Evolutionary conservation across 2,113 vertebrate genomes (phyloP), one percentile per base, ranked within the genome.

Genomic region (Nothocercus julius): DNA sequence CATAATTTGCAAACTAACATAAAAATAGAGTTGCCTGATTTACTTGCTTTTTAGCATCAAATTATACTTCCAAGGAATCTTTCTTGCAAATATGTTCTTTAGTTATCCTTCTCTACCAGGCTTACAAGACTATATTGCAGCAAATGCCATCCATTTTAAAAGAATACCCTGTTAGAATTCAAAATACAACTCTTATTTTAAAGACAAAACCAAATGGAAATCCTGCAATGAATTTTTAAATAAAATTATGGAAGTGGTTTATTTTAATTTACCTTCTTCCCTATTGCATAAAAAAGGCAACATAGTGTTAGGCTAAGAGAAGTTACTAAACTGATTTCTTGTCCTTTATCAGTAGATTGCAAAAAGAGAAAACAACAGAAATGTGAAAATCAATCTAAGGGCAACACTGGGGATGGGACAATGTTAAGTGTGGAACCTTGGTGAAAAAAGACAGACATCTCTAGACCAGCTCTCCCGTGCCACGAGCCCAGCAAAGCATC

Each of bases 1-100:
- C 63, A 47, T 61, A 53, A 96, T 96, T 96, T 96, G 88, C 94
- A 93, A 96, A 94, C 93, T 80, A 32, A n/a, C 16, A 54, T 90
- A 67, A 86, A 92, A 75, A 90, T 38, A 84, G 1, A 91, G 77
- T 73, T 87, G 66, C 74, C 86, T 56, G 27, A 63, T 94, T 93
- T 85, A 64, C 64, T 90, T 64, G 87, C 32, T 84, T 93, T 93
- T 74, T 89, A 86, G 93, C 94, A 92, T 75, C 61, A 58, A 56
- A 77, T 87, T 80, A 59, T 63, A 87, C 66, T 92, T n/a, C 54
- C 75, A 76, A 76, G 81, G 49, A 96, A 32, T 44, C 67, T 83
- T 92, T 78, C 94, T 93, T 92, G 95, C 94, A 94, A 79, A 69
- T 56, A 49, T 20, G 45, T 19, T 87, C 90, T 82, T 80, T 45